phyloP scores from a whole-genome alignment of 2,888 invertebrate species.

The Flexamia atlantica region DNA sequence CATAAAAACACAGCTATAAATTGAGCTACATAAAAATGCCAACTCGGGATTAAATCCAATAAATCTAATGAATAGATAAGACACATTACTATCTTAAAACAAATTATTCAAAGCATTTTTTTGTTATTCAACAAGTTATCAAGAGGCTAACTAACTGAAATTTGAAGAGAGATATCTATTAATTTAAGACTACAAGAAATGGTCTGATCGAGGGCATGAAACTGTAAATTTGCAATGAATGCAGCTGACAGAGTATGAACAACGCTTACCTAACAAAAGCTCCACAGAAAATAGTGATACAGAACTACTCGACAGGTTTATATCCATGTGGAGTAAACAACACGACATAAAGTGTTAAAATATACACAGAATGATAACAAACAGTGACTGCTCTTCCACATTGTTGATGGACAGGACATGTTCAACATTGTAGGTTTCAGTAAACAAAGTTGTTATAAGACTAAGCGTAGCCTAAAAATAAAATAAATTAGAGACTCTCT shows the following conservation, averaged over 20 bases:
- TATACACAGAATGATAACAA: neutral
- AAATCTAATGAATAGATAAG: too few species aligned
- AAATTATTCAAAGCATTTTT: too few species aligned
- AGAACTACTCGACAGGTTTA: neutral
- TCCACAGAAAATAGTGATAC: neutral
- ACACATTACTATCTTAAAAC: too few species aligned
- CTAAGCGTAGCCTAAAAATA: neutral
- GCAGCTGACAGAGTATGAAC: neutral
- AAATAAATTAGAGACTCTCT: neutral
- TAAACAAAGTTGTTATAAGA: constrained; percentile 3
- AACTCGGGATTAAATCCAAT: too few species aligned
- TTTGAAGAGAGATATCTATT: neutral
- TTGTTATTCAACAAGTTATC: too few species aligned
- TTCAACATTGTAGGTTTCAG: neutral
- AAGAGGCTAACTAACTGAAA: neutral
- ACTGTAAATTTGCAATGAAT: neutral
- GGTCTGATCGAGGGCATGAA: neutral
- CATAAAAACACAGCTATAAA: too few species aligned
- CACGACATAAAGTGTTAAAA: neutral
- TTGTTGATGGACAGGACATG: neutral
- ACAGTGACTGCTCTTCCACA: neutral
- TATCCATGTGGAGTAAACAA: neutral
- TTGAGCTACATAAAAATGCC: too few species aligned
- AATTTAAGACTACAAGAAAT: neutral
- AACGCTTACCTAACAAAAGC: neutral